These are phyloP conservation scores for Acromyrmex echinatior DNA, from an alignment of 1,140 invertebrate genomes.

Conservation along the genomic window DNA sequence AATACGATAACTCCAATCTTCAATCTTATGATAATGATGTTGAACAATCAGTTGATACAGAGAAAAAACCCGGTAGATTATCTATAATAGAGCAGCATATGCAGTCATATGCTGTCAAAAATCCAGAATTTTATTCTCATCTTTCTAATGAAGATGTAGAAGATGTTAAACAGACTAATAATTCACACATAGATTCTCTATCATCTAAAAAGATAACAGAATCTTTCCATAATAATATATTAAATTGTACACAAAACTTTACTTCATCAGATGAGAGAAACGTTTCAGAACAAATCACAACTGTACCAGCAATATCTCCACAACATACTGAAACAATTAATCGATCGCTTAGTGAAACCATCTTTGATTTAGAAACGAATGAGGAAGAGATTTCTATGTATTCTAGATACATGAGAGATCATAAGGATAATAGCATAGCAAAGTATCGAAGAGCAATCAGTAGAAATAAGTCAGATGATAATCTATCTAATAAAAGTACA, in stretches of 20 bases:
- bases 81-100: conserved; percentile 74
- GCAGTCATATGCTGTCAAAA: conserved; percentile 40
- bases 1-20: conserved; percentile 23
- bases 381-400: conserved; percentile 78
- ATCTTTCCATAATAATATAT: neutral
- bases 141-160: conserved; percentile 15
- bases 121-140: conserved; percentile 44
- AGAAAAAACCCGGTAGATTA: conserved; percentile 52
- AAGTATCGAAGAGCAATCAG: conserved; percentile 70
- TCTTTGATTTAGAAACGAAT: conserved; percentile 41
- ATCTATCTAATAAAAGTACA: conserved; percentile 17
- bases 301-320: neutral
- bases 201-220: neutral
- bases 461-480: conserved; percentile 52
- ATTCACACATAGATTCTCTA: neutral
- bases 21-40: neutral
- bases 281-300: neutral
- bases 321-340: neutral
- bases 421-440: conserved; percentile 80
- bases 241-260: neutral
- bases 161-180: neutral
- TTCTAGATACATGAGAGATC: conserved; percentile 79
- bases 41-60: conserved; percentile 3
- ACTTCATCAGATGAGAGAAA: neutral
- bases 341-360: neutral